Evolutionary conservation across 2,888 invertebrate species (phyloP).

Genomic region (Rhaphigaster nebulosa): DNA sequence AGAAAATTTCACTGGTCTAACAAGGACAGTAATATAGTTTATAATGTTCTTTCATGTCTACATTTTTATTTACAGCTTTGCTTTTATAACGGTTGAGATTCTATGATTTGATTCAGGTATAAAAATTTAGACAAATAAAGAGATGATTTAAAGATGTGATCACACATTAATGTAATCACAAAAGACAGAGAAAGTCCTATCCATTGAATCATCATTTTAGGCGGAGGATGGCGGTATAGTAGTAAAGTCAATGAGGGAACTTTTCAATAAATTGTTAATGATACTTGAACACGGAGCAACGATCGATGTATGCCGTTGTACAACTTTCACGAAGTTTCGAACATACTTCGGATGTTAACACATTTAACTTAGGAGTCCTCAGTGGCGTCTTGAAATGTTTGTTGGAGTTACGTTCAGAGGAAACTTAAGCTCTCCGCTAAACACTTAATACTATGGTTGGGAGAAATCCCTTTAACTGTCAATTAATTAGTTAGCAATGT

Average conservation of each 20-base stretch:
- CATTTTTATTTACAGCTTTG: no score
- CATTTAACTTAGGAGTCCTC: slow-evolving; percentile 18
- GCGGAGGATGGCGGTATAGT: not conserved
- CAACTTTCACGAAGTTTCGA: slow-evolving; percentile 15
- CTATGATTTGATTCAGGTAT: no score
- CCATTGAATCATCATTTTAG: not conserved
- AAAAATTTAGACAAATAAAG: no score
- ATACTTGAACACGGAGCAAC: not conserved
- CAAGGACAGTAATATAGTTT: no score
- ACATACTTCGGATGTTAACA: slow-evolving; percentile 19
- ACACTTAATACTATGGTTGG: not conserved
- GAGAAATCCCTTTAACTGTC: not conserved
- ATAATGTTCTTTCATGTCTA: no score
- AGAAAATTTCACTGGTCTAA: no score
- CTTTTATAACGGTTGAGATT: no score
- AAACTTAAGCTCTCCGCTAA: not conserved
- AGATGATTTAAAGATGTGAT: no score
- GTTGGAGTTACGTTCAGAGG: not conserved
- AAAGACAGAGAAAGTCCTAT: not conserved
- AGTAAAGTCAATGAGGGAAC: not conserved
- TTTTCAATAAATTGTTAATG: slow-evolving; percentile 23
- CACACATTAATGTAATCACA: no score
- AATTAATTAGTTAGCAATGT: not conserved
- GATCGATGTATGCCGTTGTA: not conserved
- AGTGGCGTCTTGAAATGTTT: slow-evolving; percentile 4